Conservation (phyloP, 2,888 invertebrate genomes). For the Ichneumon xanthorius region DNA sequence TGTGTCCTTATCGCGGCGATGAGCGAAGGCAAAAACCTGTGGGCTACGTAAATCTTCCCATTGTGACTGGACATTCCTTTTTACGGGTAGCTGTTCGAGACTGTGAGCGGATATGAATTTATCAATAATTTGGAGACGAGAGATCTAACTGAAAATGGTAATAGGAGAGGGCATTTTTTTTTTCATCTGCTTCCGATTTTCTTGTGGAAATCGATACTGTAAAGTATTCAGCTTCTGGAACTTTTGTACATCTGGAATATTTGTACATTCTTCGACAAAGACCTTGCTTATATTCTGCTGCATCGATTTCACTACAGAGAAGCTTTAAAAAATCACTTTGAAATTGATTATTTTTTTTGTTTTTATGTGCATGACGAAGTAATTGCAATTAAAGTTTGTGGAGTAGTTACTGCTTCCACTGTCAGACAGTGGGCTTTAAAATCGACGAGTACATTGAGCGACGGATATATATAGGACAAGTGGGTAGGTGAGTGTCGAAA, state of each 20-base stretch:
- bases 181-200: no score
- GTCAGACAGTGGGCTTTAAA: background rate
- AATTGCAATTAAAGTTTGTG: background rate
- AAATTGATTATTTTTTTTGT: background rate
- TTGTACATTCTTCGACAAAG: no score
- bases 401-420: background rate
- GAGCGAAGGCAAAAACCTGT: conserved; percentile 42
- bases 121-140: background rate
- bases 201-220: no score
- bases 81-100: background rate
- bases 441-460: background rate
- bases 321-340: background rate
- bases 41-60: conserved; percentile 54
- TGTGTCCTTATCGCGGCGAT: conserved; percentile 51
- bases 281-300: no score
- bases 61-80: conserved; percentile 49
- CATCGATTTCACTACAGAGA: no score
- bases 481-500: conserved; percentile 23
- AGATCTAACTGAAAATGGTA: no score
- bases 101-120: background rate
- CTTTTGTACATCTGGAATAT: no score
- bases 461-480: background rate
- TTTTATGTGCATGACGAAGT: background rate
- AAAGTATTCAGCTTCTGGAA: no score
- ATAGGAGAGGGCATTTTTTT: no score